phyloP scores from a whole-genome alignment of 1,140 invertebrate genomes.

The Drosophila kepulauana region DNA sequence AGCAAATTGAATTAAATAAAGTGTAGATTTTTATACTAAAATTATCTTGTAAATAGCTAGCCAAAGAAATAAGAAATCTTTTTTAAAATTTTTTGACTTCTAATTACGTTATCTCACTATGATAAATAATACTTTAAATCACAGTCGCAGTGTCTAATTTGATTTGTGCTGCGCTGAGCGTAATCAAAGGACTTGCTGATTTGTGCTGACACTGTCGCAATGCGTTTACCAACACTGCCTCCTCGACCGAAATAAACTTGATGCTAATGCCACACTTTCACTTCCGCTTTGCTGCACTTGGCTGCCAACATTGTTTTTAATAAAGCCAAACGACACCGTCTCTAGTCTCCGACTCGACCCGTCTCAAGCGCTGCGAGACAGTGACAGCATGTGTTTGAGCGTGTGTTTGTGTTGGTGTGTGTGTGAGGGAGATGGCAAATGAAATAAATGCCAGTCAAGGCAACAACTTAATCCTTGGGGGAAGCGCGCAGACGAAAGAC shows the following conservation, averaged over 20 bases:
- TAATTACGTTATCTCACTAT: no score
- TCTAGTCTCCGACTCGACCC: neutral
- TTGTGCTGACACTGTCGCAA: conserved; percentile 10
- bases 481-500: conserved; percentile 29
- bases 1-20: no score
- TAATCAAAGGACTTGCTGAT: conserved; percentile 11
- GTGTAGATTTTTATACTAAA: no score
- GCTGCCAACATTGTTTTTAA: conserved; percentile 71
- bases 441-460: conserved; percentile 68
- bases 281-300: conserved; percentile 51
- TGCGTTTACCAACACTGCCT: conserved; percentile 22
- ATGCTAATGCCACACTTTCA: conserved; percentile 43
- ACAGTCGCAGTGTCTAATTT: conserved; percentile 3
- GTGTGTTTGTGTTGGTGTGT: neutral
- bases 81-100: no score
- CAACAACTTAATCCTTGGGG: conserved; percentile 69
- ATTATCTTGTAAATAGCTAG: no score
- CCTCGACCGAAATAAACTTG: conserved; percentile 31
- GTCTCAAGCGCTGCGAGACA: neutral
- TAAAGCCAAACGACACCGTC: conserved; percentile 32
- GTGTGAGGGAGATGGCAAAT: conserved; percentile 39
- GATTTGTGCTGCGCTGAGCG: neutral
- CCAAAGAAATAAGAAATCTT: no score
- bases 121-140: no score
- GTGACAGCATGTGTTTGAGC: conserved; percentile 21